Percentiles rank a stretch among this genome's conserved stretches.
phyloP scores from a whole-genome alignment of 2,113 vertebrate genomes.

The Myodes glareolus region DNA sequence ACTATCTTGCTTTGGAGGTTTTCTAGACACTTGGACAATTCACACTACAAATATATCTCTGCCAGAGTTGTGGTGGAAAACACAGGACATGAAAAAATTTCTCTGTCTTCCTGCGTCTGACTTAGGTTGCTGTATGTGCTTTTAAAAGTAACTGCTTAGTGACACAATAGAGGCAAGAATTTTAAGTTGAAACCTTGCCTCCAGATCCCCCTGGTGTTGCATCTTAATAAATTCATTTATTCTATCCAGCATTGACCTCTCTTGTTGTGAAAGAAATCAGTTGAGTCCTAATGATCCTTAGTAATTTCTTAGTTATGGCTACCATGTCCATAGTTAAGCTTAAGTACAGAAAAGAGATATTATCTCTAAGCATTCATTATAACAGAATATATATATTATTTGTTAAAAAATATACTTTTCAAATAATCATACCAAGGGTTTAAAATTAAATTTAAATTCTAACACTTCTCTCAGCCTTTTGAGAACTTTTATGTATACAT shows the following conservation, averaged over 20 bases:
- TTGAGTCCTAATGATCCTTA: background rate
- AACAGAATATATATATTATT: background rate
- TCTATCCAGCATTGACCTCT: background rate
- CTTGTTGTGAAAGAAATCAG: background rate
- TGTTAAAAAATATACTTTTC: background rate
- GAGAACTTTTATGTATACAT: background rate
- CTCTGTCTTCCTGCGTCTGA: background rate
- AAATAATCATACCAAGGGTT: background rate
- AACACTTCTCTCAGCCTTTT: background rate
- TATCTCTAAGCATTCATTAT: background rate
- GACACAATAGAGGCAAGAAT: background rate
- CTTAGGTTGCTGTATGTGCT: background rate
- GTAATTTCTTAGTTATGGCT: background rate
- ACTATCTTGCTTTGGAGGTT: background rate
- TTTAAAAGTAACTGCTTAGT: slow-evolving; percentile 27
- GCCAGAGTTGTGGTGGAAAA: background rate
- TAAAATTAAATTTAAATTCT: slow-evolving; percentile 22
- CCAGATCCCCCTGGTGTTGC: background rate
- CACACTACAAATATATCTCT: background rate
- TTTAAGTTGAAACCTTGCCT: background rate
- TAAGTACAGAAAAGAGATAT: background rate
- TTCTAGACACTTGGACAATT: background rate
- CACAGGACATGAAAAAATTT: background rate
- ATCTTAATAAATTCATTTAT: background rate
- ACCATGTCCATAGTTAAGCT: background rate